Evolutionary conservation across 2,888 invertebrate species (phyloP).

Genomic region (Philereme transversata): DNA sequence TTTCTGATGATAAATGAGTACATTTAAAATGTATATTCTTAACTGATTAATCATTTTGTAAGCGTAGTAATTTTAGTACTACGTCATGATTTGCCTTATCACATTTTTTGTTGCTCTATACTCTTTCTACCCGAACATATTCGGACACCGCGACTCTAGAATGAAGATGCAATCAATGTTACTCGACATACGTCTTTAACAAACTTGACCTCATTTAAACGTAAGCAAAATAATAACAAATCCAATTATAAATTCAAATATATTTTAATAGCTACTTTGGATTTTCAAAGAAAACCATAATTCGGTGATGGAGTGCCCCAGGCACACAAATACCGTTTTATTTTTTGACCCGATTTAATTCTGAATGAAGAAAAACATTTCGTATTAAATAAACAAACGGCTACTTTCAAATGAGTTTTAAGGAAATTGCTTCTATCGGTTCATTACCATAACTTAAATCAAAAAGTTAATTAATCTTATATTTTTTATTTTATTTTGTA

Average conservation of each 20-base stretch:
- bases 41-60: too few species aligned
- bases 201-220: constrained; percentile 26
- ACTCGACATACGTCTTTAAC: constrained; percentile 49
- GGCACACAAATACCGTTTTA: constrained; percentile 26
- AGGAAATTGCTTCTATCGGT: constrained; percentile 26
- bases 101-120: constrained; percentile 29
- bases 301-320: constrained; percentile 17
- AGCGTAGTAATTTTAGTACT: not conserved
- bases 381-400: constrained; percentile 38
- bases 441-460: constrained; percentile 14
- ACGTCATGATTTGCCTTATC: constrained; percentile 17
- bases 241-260: constrained; percentile 23
- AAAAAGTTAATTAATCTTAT: constrained; percentile 4
- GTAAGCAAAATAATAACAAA: constrained; percentile 3
- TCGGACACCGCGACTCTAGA: constrained; percentile 60
- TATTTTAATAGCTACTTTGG: constrained; percentile 14
- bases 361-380: constrained; percentile 39
- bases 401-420: constrained; percentile 33
- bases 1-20: too few species aligned
- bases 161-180: constrained; percentile 73
- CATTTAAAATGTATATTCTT: too few species aligned
- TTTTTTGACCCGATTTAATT: constrained; percentile 39
- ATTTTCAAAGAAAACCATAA: constrained; percentile 30
- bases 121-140: constrained; percentile 39
- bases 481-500: too few species aligned